Evolutionary conservation across 2,113 vertebrate species (phyloP), one percentile per base, ranked within the genome.

Genomic region (Carollia perspicillata): DNA sequence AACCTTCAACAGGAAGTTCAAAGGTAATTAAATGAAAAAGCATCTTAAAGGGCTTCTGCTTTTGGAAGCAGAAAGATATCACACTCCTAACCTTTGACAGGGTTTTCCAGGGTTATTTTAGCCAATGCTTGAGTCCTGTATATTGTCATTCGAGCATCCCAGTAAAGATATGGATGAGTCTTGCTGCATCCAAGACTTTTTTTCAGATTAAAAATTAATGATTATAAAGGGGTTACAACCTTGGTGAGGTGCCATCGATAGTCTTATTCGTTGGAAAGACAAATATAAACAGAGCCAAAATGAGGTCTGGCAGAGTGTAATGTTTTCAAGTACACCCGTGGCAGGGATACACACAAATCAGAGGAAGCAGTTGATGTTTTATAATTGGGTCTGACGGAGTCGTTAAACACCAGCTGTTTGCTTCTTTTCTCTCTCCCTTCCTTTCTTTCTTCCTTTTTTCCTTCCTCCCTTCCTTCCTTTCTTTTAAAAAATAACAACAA

Each of bases 381-480:
- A 99, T 99, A 99, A 99, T 99, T 99, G 99, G 98, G 98, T 99
- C 99, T 99, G 99, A 99, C 98, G 98, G 99, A 99, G 99, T 99
- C 99, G 98, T 99, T 99, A 99, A 99, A 99, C 98, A 98, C 99
- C 99, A 99, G 99, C 99, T 99, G 99, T 99, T 99, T 99, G 98
- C 99, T 98, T 98, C 97, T 97, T 97, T 93, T 14, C 51, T 93
- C 87, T 53, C 49, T 51, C 35, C 42, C 75, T 75, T 47, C 53
- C 49, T 58, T 65, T 69, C 30, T 97, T 94, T 28, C 47, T 33
- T 65, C n/a, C 51, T 66, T 63, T 26, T 26, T 84, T 58, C 42
- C 49, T 91, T 89, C 40, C 51, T 55, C 33, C 37, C 17, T 83
- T 12, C 8, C 42, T 77, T 55, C 51, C 66, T 60, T 66, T 84